Evolutionary conservation across 2,888 invertebrate genomes (phyloP).

Genomic region (Sclerodermus sp.): DNA sequence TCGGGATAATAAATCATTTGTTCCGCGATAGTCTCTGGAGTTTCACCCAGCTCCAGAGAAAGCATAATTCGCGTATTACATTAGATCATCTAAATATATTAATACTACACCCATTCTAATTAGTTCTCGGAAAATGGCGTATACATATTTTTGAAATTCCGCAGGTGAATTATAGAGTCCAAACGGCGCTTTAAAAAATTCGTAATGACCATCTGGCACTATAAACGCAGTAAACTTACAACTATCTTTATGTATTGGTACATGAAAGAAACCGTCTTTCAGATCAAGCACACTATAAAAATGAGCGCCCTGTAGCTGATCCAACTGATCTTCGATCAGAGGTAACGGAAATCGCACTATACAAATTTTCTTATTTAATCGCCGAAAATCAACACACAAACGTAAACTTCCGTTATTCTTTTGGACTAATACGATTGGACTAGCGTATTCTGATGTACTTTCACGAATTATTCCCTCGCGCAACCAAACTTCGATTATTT

Average conservation of each 20-base stretch:
- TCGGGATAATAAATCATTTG: too few species aligned
- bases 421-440: conserved; percentile 4
- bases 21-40: too few species aligned
- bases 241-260: conserved; percentile 24
- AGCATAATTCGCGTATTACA: too few species aligned
- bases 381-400: conserved; percentile 28
- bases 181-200: conserved; percentile 29
- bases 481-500: background rate
- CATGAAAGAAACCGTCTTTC: conserved; percentile 34
- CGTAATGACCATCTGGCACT: conserved; percentile 27
- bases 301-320: conserved; percentile 18
- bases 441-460: conserved; percentile 1
- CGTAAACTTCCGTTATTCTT: conserved; percentile 12
- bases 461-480: background rate
- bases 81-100: conserved; percentile 22
- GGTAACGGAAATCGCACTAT: conserved; percentile 39
- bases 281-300: conserved; percentile 28
- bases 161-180: conserved; percentile 30
- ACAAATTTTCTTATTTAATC: conserved; percentile 32
- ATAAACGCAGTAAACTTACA: conserved; percentile 31
- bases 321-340: conserved; percentile 12
- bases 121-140: conserved; percentile 21
- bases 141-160: conserved; percentile 24
- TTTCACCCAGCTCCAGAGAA: too few species aligned
- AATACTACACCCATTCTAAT: conserved; percentile 14